Base-by-base conservation (phyloP, 2,888 invertebrate species). In the Aethes cnicana region DNA sequence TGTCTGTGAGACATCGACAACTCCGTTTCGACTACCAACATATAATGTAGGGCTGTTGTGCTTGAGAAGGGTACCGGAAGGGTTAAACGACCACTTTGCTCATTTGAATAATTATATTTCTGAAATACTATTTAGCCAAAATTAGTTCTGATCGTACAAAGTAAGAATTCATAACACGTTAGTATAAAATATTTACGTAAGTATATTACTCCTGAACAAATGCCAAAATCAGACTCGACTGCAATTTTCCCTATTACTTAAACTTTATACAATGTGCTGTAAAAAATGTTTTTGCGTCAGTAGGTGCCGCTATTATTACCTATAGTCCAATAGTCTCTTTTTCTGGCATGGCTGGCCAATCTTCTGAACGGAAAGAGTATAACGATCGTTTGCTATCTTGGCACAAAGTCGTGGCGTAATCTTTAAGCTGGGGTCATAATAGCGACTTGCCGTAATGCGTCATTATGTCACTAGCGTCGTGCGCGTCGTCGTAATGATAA, bases 401-500 rank as follows among this genome's bases (percentile, higher is more conserved):
- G 39, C 8, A 6, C 14, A 9, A 16, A 39, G 25, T 39, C 39
- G 14, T 16, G 14, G 39, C 25, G 39, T 39, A 25, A 39, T 14
- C 14, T 36, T 17, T 36, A 23, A 39, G 44, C 37, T 42, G 14
- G 32, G 18, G 32, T 46, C 54, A 33, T 61, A 49, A 42, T 48
- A 55, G 53, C 48, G 62, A 54, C 59, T 58, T 37, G 53, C 37
- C 58, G 55, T 58, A 64, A 61, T 53, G 58, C 59, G 55, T 61
- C 63, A 63, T 70, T 66, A 68, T 60, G 64, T 66, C 60, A 47
- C 52, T 47, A 47, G 52, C 64, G 61, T 61, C 62, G 63, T 60
- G 58, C 64, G 63, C 59, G 62, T 57, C 55, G 53, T 56, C 59
- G 55, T 76, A 72, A 77, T 74, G 70, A 74, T 72, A 74, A 75